Base-by-base conservation (phyloP, 2,888 invertebrate species). In the Hartigia nigra region DNA sequence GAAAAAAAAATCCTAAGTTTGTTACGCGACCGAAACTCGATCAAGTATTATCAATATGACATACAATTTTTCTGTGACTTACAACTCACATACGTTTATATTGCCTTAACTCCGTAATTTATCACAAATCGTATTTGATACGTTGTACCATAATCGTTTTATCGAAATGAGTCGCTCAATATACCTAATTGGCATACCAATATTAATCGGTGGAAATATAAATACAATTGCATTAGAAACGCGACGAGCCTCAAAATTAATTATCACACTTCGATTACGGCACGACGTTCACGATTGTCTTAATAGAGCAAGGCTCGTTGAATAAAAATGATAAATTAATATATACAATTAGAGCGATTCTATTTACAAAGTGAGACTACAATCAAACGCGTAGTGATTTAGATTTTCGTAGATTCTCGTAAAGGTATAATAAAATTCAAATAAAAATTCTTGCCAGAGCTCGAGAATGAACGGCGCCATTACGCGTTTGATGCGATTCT, bases 11-110 rank as follows among this genome's bases (percentile, higher is more conserved):
- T 31, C 31, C 32, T 14, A 39, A 32, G 32, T 75, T 76, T 69
- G 35, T 39, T 31, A n/a, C 5, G 31, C 55, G 76, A 76, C 76
- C 76, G 35, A 74, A 14, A 78, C 32, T 70, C 70, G 70, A 32
- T 32, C 74, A 75, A 76, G 76, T 79, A 79, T 79, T 79, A 79
- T 79, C 78, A 79, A 79, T 79, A 79, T 79, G 78, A 79, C 78
- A 79, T 79, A 79, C 78, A 79, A 79, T 76, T 74, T 76, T 55
- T 55, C 39, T 69, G 78, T 79, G 78, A 79, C 37, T 76, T 79
- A 72, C 5, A 79, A 79, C 76, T 76, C 78, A 79, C 78, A 74
- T 76, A 79, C 70, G 34, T 55, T 31, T 76, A 34, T 35, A 55
- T 31, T 36, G 75, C 75, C 34, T 76, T 69, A 69, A 55, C 69